Percentiles rank a stretch among this genome's conserved stretches.
These are phyloP conservation scores for Colinus virginianus DNA, from an alignment of 2,113 vertebrate genomes.

Conservation along the genomic window DNA sequence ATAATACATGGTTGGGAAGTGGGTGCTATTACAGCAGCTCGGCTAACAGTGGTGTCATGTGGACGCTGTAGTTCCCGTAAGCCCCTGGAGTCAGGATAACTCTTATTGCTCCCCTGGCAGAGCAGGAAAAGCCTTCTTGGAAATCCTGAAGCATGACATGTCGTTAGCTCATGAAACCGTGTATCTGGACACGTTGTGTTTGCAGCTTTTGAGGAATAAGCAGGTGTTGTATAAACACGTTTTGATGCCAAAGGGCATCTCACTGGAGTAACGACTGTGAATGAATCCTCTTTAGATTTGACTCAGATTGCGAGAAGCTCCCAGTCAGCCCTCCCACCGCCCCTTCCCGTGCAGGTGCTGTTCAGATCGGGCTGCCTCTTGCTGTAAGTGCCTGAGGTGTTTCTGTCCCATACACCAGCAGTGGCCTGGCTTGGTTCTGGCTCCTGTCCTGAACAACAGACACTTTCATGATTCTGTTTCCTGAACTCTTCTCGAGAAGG, in stretches of 20 bases:
- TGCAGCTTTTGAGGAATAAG: not conserved
- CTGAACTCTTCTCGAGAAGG: not conserved
- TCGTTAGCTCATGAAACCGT: not conserved
- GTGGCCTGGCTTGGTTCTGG: not conserved
- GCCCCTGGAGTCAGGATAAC: not conserved
- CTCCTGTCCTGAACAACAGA: accelerated
- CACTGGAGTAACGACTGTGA: not conserved
- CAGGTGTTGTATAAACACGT: not conserved
- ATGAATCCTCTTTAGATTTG: not conserved
- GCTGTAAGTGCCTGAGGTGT: accelerated
- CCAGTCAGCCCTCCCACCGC: not conserved
- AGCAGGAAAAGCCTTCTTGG: not conserved
- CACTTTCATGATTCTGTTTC: not conserved
- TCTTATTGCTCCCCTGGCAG: not conserved
- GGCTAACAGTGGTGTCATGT: not conserved
- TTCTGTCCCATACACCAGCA: not conserved
- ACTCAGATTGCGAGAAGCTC: not conserved
- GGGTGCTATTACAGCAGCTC: not conserved
- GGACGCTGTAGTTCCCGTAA: not conserved
- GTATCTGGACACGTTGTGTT: not conserved
- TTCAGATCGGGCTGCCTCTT: not conserved
- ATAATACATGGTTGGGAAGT: not conserved
- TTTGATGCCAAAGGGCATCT: not conserved
- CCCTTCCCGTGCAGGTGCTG: accelerated
- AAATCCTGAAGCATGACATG: not conserved